Conservation (phyloP, 2,797 vertebrate species). For the Hylomyscus alleni region DNA sequence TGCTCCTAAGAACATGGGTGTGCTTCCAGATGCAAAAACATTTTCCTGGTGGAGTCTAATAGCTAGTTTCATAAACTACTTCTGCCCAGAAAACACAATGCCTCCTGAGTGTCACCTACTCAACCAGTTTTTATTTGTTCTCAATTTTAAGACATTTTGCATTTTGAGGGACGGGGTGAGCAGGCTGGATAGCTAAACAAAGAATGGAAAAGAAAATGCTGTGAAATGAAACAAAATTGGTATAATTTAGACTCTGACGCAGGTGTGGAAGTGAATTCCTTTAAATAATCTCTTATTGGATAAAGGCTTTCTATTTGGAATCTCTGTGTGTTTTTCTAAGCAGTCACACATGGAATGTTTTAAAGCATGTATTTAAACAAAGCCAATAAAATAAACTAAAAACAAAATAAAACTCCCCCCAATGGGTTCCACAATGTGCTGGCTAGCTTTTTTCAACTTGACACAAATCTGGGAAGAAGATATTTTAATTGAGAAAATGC, state of each 20-base stretch:
- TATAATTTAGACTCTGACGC: conserved; percentile 16
- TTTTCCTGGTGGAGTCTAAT: conserved; percentile 6
- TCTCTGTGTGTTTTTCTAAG: conserved; percentile 43
- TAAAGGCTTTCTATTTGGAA: conserved; percentile 53
- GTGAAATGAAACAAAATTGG: conserved; percentile 25
- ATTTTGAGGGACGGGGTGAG: neutral
- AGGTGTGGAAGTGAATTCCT: conserved; percentile 37
- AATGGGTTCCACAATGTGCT: neutral
- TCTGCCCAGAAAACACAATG: conserved; percentile 59
- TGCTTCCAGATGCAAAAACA: conserved; percentile 30
- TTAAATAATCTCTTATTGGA: conserved; percentile 24
- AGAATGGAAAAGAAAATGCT: conserved; percentile 43
- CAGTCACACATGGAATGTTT: neutral
- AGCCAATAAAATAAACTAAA: conserved; percentile 15
- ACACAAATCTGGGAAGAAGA: neutral
- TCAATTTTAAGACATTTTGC: conserved; percentile 2
- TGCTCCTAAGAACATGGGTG: neutral
- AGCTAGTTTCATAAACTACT: conserved; percentile 16
- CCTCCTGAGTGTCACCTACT: neutral
- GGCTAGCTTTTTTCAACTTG: neutral
- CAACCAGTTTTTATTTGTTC: conserved; percentile 29
- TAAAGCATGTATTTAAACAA: conserved; percentile 13
- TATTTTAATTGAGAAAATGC: neutral
- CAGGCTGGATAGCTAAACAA: conserved; percentile 24
- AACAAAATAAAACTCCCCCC: neutral